Base-by-base conservation (phyloP, 2,797 vertebrate genomes). In the Craterocephalus amniculus region DNA sequence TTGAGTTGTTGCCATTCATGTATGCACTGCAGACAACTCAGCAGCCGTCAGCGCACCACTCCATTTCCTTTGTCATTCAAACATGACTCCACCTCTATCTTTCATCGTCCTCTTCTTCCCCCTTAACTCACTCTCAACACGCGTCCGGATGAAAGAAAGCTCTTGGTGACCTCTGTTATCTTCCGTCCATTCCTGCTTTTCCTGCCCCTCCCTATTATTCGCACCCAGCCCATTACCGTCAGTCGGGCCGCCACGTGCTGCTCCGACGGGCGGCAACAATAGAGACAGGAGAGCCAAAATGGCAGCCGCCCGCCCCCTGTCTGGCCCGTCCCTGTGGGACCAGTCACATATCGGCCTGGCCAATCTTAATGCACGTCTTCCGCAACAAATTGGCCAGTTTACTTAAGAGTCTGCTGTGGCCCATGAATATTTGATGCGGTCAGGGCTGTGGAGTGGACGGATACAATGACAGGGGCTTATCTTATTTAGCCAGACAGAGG, bases 341-440 rank as follows among this genome's bases (percentile, higher is more conserved):
- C 57, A 35, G 72, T 71, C n/a, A 57, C 84, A 2, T 91, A 94
- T 94, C 93, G 72, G 68, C 73, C 66, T 73, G 63, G 88, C 89
- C 88, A 89, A 94, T 94, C 93, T 93, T 91, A 93, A 94, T 88
- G 91, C 89, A 80, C 80, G 78, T 92, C 92, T 93, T 92, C 91
- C 91, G 83, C 92, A 91, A 94, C 93, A 94, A 94, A 95, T 94
- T 94, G 93, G 92, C 91, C 88, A 82, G 91, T 94, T 95, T 94
- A 92, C 93, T 94, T 92, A 92, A 92, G 91, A 93, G 92, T 90
- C 87, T 88, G 88, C 90, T 87, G 88, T 67, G 87, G 81, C 86
- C 87, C 91, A 94, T 94, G 91, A 94, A 95, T 95, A 94, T 94
- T 94, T 95, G 86, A 94, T 94, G 89, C 29, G 76, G 82, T 83